Conservation (phyloP, 2,113 vertebrate genomes). For the Sarotherodon lohbergeri region DNA sequence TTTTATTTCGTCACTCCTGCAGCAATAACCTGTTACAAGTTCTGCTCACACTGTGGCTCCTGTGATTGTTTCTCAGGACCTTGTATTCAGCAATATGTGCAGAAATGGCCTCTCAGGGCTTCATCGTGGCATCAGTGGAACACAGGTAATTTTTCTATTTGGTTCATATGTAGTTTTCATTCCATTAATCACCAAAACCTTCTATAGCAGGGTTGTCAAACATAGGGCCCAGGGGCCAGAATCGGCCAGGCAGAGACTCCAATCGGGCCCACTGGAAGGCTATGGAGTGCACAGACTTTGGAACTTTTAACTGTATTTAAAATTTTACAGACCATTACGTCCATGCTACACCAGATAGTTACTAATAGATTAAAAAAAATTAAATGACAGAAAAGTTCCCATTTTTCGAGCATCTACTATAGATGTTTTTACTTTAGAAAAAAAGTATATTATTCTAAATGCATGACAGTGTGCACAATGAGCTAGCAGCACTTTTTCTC, state of each 20-base stretch:
- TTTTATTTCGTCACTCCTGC: neutral
- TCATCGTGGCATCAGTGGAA: conserved; percentile 91
- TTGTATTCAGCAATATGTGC: conserved; percentile 91
- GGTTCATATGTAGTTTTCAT: neutral
- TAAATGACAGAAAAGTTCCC: neutral
- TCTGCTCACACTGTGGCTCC: neutral
- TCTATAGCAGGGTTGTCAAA: neutral
- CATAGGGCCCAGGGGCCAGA: neutral
- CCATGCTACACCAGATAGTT: accelerated
- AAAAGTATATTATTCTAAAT: neutral
- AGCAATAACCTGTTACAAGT: neutral
- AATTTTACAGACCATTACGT: neutral
- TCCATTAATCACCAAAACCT: neutral
- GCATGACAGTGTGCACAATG: neutral
- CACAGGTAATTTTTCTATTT: conserved; percentile 79
- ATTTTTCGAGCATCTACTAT: accelerated
- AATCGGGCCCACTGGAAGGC: neutral
- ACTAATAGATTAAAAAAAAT: neutral
- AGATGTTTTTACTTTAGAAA: neutral
- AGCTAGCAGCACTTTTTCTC: neutral
- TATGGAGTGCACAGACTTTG: neutral
- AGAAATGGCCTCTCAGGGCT: conserved; percentile 89
- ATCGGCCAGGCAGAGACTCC: neutral
- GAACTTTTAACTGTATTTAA: neutral
- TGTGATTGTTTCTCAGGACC: conserved; percentile 72